Percentiles rank a stretch among this genome's conserved stretches.
Conservation (phyloP, 2,888 invertebrate genomes). For the Fabriciana adippe region DNA sequence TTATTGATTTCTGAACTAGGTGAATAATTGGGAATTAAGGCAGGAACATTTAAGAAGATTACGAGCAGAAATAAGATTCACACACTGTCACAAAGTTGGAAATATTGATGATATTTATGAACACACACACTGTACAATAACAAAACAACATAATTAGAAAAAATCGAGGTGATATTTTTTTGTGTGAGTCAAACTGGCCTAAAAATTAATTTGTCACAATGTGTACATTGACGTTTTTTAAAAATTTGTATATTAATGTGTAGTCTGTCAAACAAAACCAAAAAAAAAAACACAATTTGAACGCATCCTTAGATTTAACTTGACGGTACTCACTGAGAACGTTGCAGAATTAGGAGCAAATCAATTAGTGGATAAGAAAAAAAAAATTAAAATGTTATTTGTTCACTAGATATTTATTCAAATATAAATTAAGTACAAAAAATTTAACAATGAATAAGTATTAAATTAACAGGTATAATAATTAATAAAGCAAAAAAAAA, state of each 20-base stretch:
- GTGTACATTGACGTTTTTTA: no score
- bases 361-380: constrained; percentile 28
- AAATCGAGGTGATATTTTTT: not conserved
- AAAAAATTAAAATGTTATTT: constrained; percentile 32
- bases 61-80: not conserved
- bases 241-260: no score
- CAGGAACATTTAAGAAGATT: not conserved
- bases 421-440: constrained; percentile 21
- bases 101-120: constrained; percentile 11
- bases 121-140: constrained; percentile 10
- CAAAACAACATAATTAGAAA: constrained; percentile 2
- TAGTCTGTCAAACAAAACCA: not conserved
- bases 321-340: constrained; percentile 35
- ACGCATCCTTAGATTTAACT: no score
- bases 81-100: constrained; percentile 13
- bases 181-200: not conserved
- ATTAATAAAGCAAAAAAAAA: constrained; percentile 8
- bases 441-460: constrained; percentile 22
- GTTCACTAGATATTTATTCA: constrained; percentile 27
- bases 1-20: not conserved
- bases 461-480: constrained; percentile 18
- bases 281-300: not conserved
- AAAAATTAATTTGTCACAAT: not conserved
- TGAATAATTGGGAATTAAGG: no score
- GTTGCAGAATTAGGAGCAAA: constrained; percentile 38